Evolutionary conservation across 2,888 invertebrate species (phyloP).

Genomic region (Lithophane semibrunnea): DNA sequence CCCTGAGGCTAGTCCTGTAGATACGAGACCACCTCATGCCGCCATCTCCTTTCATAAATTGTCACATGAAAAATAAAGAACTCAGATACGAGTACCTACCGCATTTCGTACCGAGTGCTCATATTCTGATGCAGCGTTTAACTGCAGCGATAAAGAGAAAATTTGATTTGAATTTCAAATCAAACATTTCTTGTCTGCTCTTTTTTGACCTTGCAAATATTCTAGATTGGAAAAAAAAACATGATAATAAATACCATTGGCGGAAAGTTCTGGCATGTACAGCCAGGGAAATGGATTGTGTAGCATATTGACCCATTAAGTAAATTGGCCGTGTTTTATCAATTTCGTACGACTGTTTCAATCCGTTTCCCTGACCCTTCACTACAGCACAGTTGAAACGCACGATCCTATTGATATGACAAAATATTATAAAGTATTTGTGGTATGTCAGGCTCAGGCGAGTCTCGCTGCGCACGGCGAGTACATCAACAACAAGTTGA

Average conservation of each 20-base stretch:
- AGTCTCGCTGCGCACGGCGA: constrained; percentile 89
- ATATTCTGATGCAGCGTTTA: too few species aligned
- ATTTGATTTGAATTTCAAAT: not conserved
- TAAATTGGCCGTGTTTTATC: too few species aligned
- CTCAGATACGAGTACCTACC: not conserved
- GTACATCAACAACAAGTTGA: constrained; percentile 90
- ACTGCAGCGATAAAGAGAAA: too few species aligned
- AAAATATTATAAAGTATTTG: not conserved
- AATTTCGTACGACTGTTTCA: not conserved
- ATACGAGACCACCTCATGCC: not conserved
- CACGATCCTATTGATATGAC: not conserved
- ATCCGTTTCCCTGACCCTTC: too few species aligned
- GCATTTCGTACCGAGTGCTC: not conserved
- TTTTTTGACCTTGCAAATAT: not conserved
- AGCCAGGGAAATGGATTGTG: not conserved
- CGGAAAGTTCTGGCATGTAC: not conserved
- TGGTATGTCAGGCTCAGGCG: constrained; percentile 79
- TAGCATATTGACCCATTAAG: too few species aligned
- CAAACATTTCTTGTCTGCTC: not conserved
- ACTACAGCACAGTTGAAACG: not conserved
- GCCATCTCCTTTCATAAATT: not conserved
- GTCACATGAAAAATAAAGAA: not conserved
- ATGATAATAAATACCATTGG: not conserved
- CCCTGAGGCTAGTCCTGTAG: not conserved
- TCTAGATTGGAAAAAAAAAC: not conserved